Conservation (phyloP, 1,140 invertebrate genomes). For the Bombus cullumanus region DNA sequence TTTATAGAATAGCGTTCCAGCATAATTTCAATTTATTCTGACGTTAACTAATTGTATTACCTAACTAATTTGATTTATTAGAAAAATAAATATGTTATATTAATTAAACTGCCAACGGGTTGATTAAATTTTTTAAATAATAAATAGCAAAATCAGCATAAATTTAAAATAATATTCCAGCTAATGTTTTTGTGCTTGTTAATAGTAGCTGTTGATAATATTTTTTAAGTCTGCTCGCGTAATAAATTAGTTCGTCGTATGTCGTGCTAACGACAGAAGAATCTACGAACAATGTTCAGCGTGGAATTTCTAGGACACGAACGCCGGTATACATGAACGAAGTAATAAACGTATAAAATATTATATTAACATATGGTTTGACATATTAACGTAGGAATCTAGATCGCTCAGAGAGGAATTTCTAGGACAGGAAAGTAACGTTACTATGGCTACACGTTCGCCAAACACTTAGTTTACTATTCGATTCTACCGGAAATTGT, state of each 20-base stretch:
- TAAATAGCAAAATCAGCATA: neutral
- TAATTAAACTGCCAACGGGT: neutral
- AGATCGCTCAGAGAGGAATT: conserved; percentile 48
- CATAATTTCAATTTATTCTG: neutral
- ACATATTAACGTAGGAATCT: conserved; percentile 32
- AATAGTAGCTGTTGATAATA: neutral
- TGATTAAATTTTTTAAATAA: neutral
- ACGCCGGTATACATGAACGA: conserved; percentile 2
- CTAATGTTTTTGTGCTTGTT: neutral
- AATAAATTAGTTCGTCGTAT: neutral
- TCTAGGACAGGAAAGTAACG: conserved; percentile 60
- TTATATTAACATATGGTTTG: conserved; percentile 42
- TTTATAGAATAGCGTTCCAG: neutral
- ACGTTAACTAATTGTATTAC: neutral
- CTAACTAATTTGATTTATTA: no score
- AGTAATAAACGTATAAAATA: conserved; percentile 29
- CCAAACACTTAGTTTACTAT: conserved; percentile 52
- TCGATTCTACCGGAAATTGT: neutral
- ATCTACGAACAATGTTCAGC: neutral
- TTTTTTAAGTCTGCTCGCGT: neutral
- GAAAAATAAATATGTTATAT: no score
- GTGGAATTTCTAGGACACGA: neutral
- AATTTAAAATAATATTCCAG: neutral
- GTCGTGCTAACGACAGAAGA: neutral
- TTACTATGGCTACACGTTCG: conserved; percentile 56